Evolutionary conservation across 2,113 vertebrate species (phyloP), one percentile per base, ranked within the genome.

Genomic region (Larimichthys polyactis): DNA sequence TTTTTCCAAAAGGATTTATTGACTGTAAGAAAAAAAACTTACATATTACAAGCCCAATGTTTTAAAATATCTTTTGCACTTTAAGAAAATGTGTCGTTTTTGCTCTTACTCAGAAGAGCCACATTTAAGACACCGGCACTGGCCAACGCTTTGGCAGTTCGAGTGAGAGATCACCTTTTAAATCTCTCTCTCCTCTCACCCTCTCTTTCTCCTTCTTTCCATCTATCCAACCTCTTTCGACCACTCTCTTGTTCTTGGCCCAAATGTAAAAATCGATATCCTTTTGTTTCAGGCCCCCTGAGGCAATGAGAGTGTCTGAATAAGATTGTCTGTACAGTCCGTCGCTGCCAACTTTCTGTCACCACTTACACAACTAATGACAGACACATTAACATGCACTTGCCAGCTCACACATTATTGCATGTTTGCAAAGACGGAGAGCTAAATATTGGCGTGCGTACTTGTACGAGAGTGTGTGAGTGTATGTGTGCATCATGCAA

Each of bases 191-290:
- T 69, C 75, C 65, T 78, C 80, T 87, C 82, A 78, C 85, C 81
- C 74, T 82, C 65, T 87, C 71, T 46, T 82, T 81, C 68, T 90
- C 83, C 64, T 75, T 91, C 87, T 87, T 88, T 91, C 89, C 70
- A 81, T 91, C 89, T 65, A 77, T 87, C 85, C 85, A 40, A 87
- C 86, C 84, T 81, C 81, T 86, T 90, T 88, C 44, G 76, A 27
- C 83, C 90, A 87, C 90, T 91, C 89, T 91, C 91, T 90, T 90
- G 80, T 92, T 93, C 89, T 92, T 90, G 89, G 89, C 86, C 90
- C 86, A 92, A 89, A 90, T 91, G 90, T 89, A 90, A 88, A 92
- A 94, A 93, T 94, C 93, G 27, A 94, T 93, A 91, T 89, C 84
- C 91, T 92, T 93, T 94, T 93, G 92, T 93, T 93, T 93, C 86